Percentiles rank a stretch among this genome's conserved stretches.
phyloP scores from a whole-genome alignment of 2,113 vertebrate species.

The Mustelus asterias region DNA sequence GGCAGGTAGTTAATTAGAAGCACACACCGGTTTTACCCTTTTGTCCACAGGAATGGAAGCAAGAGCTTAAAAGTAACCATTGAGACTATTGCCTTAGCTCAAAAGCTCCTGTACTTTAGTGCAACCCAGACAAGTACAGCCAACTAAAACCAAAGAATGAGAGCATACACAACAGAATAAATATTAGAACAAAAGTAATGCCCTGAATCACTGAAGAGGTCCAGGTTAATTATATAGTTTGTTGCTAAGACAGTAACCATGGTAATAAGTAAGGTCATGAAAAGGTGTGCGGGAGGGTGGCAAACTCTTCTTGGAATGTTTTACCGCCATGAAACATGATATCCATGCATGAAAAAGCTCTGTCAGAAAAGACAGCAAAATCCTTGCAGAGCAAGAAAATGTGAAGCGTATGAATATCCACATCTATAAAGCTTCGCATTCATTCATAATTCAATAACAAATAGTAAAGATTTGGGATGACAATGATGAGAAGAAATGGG shows the following conservation, averaged over 20 bases:
- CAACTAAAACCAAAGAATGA: background rate
- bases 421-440: background rate
- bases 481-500: background rate
- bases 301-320: conserved; percentile 41
- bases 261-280: conserved; percentile 31
- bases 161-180: background rate
- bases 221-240: background rate
- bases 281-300: conserved; percentile 33
- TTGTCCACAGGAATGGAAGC: background rate
- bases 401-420: background rate
- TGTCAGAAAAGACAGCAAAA: background rate
- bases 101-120: background rate
- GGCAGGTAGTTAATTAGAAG: background rate
- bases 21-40: background rate
- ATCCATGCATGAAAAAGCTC: conserved; percentile 39
- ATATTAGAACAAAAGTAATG: conserved; percentile 26
- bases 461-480: background rate
- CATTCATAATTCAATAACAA: background rate
- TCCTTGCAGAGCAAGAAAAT: background rate
- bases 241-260: conserved; percentile 41
- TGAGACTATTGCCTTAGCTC: too few species aligned
- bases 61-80: background rate
- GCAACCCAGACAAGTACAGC: background rate
- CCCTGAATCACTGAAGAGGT: conserved; percentile 32
- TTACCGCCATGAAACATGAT: conserved; percentile 48